Percentiles rank a stretch among this genome's conserved stretches.
phyloP scores from a whole-genome alignment of 64 coral and sea anemone genomes.

The Montipora cactus region DNA sequence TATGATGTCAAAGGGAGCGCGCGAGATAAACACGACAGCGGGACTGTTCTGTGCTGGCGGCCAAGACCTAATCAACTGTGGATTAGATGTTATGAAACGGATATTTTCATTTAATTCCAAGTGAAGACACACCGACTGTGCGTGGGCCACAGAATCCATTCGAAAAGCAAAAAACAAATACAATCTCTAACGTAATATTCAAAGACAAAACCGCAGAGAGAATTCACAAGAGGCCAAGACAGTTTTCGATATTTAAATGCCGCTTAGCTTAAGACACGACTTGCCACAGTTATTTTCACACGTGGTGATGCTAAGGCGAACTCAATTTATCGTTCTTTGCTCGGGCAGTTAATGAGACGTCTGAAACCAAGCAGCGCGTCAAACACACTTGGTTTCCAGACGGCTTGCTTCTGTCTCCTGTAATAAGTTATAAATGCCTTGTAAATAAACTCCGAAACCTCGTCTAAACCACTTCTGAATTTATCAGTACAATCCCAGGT shows the following conservation, averaged over 20 bases:
- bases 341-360: too few relatives aligned
- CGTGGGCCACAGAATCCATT: neutral
- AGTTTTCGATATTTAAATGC: conserved; percentile 35
- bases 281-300: neutral
- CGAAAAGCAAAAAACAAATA: conserved; percentile 7
- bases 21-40: neutral
- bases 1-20: neutral
- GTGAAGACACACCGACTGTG: neutral
- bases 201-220: conserved; percentile 17
- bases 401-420: neutral
- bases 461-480: neutral
- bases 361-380: neutral
- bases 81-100: neutral
- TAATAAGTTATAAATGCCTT: neutral
- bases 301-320: neutral
- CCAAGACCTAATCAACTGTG: neutral
- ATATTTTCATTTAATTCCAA: neutral
- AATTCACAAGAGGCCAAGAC: neutral
- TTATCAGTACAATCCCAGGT: neutral
- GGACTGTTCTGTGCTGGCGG: conserved; percentile 17
- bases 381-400: neutral
- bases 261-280: conserved; percentile 20
- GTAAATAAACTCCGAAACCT: neutral
- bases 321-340: neutral
- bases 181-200: conserved; percentile 47